Conservation (phyloP, 2,113 vertebrate genomes). For the Aptenodytes forsteri region DNA sequence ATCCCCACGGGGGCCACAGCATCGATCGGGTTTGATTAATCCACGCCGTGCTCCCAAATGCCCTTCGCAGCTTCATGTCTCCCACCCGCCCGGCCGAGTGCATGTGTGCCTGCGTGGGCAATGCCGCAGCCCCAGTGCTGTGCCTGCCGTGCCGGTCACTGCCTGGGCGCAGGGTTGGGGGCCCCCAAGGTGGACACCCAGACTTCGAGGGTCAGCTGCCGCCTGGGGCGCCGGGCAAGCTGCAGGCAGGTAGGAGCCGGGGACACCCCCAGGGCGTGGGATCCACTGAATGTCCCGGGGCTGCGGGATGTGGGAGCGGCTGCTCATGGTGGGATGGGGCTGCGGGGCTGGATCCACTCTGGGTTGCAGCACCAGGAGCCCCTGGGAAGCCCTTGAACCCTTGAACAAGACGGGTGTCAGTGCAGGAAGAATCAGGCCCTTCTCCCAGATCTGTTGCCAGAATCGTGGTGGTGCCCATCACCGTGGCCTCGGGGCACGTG, state of each 20-base stretch:
- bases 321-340: neutral
- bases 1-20: conserved; percentile 9
- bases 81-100: neutral
- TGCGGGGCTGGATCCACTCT: fast-evolving
- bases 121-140: conserved; percentile 21
- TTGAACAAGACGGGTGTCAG: neutral
- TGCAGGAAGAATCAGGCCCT: neutral
- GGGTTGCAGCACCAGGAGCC: neutral
- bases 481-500: fast-evolving
- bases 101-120: neutral
- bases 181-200: neutral
- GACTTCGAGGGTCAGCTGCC: conserved; percentile 9
- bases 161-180: neutral
- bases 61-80: conserved; percentile 51
- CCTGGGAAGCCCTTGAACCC: neutral
- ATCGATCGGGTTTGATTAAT: conserved; percentile 66
- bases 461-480: neutral
- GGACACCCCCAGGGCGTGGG: fast-evolving
- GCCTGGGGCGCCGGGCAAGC: conserved; percentile 10
- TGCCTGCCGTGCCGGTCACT: neutral
- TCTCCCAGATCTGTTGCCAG: neutral
- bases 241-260: conserved; percentile 53
- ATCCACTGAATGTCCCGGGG: fast-evolving
- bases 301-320: fast-evolving
- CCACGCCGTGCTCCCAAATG: neutral